Evolutionary conservation across 2,888 invertebrate genomes (phyloP).

Genomic region (Dimorphilus gyrociliatus): DNA sequence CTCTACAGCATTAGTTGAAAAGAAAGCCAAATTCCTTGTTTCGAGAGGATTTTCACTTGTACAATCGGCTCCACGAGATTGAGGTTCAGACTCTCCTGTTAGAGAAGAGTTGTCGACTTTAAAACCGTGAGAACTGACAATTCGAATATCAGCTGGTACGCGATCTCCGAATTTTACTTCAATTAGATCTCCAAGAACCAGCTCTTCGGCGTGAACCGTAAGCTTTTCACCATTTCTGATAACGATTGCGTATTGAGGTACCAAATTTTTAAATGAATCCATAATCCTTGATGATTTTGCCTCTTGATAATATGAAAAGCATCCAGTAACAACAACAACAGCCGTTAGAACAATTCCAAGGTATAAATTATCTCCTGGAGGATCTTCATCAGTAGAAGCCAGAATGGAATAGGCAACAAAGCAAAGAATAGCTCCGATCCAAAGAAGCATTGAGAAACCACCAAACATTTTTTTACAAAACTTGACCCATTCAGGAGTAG

Average conservation of each 20-base stretch:
- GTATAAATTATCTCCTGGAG: conserved; percentile 85
- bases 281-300: conserved; percentile 91
- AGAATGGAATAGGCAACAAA: conserved; percentile 65
- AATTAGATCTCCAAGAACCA: conserved; percentile 90
- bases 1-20: conserved; percentile 60
- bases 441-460: conserved; percentile 29
- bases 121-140: conserved; percentile 84
- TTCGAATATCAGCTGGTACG: conserved; percentile 90
- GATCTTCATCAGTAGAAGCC: conserved; percentile 69
- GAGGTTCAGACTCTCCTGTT: conserved; percentile 61
- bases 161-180: conserved; percentile 98
- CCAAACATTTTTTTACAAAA: conserved; percentile 31
- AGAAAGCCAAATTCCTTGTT: conserved; percentile 62
- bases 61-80: conserved; percentile 46
- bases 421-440: conserved; percentile 50
- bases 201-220: conserved; percentile 47
- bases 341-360: conserved; percentile 76
- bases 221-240: conserved; percentile 48
- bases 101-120: conserved; percentile 59
- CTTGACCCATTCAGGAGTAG: conserved; percentile 33
- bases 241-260: conserved; percentile 47
- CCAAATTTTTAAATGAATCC: conserved; percentile 93
- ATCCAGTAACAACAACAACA: conserved; percentile 87
- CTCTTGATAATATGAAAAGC: conserved; percentile 88
- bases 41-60: conserved; percentile 56